A percentile compares a stretch with the other conserved stretches of the same genome.
These are phyloP conservation scores for Euproctis similis DNA, from an alignment of 2,888 invertebrate species.

Conservation along the genomic window DNA sequence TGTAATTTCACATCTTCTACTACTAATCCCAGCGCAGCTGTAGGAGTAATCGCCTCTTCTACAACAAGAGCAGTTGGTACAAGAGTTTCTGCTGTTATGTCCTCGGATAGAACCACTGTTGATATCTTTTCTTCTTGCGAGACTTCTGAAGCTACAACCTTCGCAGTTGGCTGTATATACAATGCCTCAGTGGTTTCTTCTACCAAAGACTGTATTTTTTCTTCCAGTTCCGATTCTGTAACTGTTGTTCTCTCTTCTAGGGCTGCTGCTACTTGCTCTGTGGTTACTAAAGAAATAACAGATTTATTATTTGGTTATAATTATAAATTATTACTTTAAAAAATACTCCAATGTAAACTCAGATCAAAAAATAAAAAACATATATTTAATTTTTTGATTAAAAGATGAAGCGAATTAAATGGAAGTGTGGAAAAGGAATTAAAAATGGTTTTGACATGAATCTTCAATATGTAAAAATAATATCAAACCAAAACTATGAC, in stretches of 20 bases:
- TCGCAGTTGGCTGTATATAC: too few relatives aligned
- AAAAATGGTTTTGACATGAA: too few relatives aligned
- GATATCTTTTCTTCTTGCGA: slow-evolving; percentile 7
- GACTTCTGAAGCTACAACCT: not conserved
- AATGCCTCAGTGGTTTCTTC: slow-evolving; percentile 11
- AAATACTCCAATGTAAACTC: too few relatives aligned
- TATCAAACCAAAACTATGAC: too few relatives aligned
- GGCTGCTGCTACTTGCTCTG: slow-evolving; percentile 12
- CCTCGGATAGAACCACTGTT: slow-evolving; percentile 6
- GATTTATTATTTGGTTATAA: too few relatives aligned
- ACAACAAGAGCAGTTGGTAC: slow-evolving; percentile 6
- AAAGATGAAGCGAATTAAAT: too few relatives aligned
- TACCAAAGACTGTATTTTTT: slow-evolving; percentile 5
- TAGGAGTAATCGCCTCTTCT: slow-evolving; percentile 10
- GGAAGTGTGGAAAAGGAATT: too few relatives aligned
- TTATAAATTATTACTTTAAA: too few relatives aligned
- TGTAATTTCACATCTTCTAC: slow-evolving; percentile 8
- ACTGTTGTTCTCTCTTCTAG: slow-evolving; percentile 18
- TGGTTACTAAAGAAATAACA: slow-evolving; percentile 20
- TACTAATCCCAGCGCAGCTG: slow-evolving; percentile 4
- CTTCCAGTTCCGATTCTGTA: slow-evolving; percentile 7
- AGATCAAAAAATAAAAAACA: too few relatives aligned
- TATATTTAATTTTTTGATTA: too few relatives aligned
- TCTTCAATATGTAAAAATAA: too few relatives aligned
- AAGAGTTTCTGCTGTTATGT: slow-evolving; percentile 8